Percentiles rank a stretch among this genome's conserved stretches.
phyloP scores from a whole-genome alignment of 2,888 invertebrate species.

The Linnaemya vulpina region DNA sequence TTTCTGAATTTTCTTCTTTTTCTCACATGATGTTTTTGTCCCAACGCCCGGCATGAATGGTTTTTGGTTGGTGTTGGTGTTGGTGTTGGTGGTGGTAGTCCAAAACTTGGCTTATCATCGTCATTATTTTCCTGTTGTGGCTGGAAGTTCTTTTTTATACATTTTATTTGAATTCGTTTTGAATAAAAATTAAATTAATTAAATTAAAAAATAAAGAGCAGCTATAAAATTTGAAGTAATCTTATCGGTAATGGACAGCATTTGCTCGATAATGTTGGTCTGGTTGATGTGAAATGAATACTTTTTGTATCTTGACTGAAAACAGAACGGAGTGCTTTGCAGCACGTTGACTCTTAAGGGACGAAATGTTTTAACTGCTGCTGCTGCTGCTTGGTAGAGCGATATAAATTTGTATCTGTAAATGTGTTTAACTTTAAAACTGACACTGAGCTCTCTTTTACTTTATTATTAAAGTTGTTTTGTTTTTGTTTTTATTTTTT shows the following conservation, averaged over 20 bases:
- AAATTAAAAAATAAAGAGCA: conserved; percentile 81
- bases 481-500: background rate
- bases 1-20: conserved; percentile 27
- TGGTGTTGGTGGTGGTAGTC: conserved; percentile 29
- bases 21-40: conserved; percentile 29
- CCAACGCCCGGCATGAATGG: background rate
- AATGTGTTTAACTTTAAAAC: conserved; percentile 41
- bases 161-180: conserved; percentile 60
- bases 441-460: conserved; percentile 44
- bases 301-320: conserved; percentile 26
- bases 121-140: conserved; percentile 38
- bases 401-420: conserved; percentile 34
- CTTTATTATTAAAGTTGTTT: too few species aligned
- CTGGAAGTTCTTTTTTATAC: too few species aligned
- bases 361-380: conserved; percentile 17
- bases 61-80: too few species aligned
- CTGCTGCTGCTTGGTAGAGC: conserved; percentile 32
- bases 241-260: conserved; percentile 79
- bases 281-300: conserved; percentile 48
- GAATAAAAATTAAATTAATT: conserved; percentile 82
- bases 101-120: conserved; percentile 53
- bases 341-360: conserved; percentile 46
- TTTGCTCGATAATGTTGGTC: conserved; percentile 69
- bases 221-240: conserved; percentile 81
- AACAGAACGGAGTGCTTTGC: conserved; percentile 27